Base-by-base conservation (phyloP, 2,888 invertebrate species). In the Pterobdella sp. region DNA sequence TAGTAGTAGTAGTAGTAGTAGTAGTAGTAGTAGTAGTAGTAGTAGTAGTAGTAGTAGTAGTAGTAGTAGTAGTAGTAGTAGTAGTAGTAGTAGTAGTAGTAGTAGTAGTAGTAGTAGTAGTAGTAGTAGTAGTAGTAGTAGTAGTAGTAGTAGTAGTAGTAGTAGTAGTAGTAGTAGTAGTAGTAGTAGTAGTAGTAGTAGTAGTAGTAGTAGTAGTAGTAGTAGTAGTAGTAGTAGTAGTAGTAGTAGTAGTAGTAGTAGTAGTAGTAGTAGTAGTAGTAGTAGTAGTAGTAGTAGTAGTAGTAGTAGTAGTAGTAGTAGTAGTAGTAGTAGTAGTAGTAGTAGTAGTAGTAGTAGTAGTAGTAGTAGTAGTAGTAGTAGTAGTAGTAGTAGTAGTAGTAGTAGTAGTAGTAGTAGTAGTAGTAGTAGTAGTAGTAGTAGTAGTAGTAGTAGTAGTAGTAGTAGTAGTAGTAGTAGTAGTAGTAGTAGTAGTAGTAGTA, bases 61-160 rank as follows among this genome's bases (percentile, higher is more conserved):
- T 68, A 52, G 68, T 68, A 52, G 68, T 68, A 52, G 68, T 42
- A 52, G 68, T 68, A 52, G 68, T 42, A 42, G 68, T 42, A 52
- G 42, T 68, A 42, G 42, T 42, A 68, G 42, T 68, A 52, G 68
- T 68, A 42, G 68, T 68, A 42, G 29, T 68, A 68, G 42, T 56
- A 52, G 68, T 68, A 52, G 68, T 56, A 68, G 49, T 49, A 42
- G 29, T 42, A 18, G 49, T 68, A 52, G 37, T 68, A 42, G n/a
- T 52, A 42, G 37, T 42, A 52, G 42, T 68, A 52, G 42, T 68
- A 42, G 42, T 68, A 42, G n/a, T 68, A 68, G 42, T 68, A 52
- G 42, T 42, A 52, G 7, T 10, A 42, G 68, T 68, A 42, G 68
- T 68, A 52, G 68, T 68, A 56, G 68, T 68, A 42, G 68, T 49